Conservation (phyloP, 2,797 vertebrate genomes). For the Schizopygopsis pylzovi region DNA sequence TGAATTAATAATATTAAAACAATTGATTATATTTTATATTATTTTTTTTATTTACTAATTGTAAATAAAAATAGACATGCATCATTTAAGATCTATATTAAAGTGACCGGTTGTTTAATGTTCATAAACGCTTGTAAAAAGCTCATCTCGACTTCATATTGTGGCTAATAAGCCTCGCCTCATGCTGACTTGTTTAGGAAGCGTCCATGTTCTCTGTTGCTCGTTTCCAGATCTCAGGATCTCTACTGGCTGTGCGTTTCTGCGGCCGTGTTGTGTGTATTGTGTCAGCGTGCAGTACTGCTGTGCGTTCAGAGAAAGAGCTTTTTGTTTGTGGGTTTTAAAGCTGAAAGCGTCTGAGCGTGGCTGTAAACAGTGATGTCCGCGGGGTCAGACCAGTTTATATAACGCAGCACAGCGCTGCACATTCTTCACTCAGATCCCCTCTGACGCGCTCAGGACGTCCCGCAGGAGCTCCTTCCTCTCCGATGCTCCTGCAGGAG, state of each 20-base stretch:
- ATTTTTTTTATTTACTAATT: too few species aligned
- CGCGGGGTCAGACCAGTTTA: constrained; percentile 1
- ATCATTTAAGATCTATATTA: not conserved
- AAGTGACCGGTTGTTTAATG: not conserved
- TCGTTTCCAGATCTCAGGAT: not conserved
- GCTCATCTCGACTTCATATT: not conserved
- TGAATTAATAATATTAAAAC: too few species aligned
- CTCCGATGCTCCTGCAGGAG: not conserved
- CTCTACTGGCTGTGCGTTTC: not conserved
- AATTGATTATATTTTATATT: too few species aligned
- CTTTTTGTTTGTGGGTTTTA: constrained; percentile 41
- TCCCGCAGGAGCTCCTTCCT: constrained; percentile 3
- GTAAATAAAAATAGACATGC: not conserved
- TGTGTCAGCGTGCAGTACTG: not conserved
- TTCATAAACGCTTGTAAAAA: not conserved
- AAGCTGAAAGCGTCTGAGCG: not conserved
- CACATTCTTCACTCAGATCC: constrained; percentile 1
- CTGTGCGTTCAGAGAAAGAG: not conserved
- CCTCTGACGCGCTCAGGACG: not conserved
- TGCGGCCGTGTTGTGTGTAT: not conserved
- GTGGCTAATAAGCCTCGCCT: not conserved
- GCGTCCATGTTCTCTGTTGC: not conserved
- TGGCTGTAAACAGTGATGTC: constrained; percentile 16
- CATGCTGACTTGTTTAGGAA: not conserved
- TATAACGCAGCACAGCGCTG: not conserved